Evolutionary conservation across 2,888 invertebrate genomes (phyloP).

Genomic region (Lissocephala sabroskyi): DNA sequence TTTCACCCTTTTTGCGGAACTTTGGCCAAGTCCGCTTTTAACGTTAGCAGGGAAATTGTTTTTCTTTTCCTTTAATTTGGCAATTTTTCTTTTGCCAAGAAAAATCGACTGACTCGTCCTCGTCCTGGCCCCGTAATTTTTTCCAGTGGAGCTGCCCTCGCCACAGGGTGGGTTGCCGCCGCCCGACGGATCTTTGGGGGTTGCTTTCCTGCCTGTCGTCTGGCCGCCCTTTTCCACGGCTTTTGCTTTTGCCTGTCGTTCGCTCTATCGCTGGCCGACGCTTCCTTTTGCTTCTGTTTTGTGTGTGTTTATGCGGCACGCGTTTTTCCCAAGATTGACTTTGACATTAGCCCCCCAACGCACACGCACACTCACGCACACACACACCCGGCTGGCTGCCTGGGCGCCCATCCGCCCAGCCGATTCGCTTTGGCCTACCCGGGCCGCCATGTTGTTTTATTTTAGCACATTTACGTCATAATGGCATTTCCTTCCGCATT

Average conservation of each 20-base stretch:
- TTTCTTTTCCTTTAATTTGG: constrained; percentile 66
- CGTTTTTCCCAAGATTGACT: constrained; percentile 67
- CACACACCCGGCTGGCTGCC: constrained; percentile 12
- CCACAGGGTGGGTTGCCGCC: neutral
- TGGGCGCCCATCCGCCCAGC: neutral
- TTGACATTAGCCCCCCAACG: constrained; percentile 63
- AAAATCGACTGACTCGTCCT: constrained; percentile 62
- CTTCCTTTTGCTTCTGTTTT: constrained; percentile 24
- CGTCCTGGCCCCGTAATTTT: constrained; percentile 29
- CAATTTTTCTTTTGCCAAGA: constrained; percentile 62
- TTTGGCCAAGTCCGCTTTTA: too few relatives aligned
- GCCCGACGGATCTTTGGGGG: constrained; percentile 17
- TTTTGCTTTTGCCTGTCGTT: constrained; percentile 32
- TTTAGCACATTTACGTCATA: constrained; percentile 67
- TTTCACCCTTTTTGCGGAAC: neutral
- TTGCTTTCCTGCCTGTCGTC: constrained; percentile 22
- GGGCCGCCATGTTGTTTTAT: constrained; percentile 65
- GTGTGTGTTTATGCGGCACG: constrained; percentile 60
- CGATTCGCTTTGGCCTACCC: constrained; percentile 10
- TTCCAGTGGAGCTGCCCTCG: constrained; percentile 28
- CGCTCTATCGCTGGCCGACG: neutral
- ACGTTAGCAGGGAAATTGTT: constrained; percentile 49
- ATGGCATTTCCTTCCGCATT: constrained; percentile 62
- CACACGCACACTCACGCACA: constrained; percentile 24
- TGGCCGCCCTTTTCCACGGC: constrained; percentile 16